Evolutionary conservation across 2,113 vertebrate genomes (phyloP).

Genomic region (Chionodraco myersi): DNA sequence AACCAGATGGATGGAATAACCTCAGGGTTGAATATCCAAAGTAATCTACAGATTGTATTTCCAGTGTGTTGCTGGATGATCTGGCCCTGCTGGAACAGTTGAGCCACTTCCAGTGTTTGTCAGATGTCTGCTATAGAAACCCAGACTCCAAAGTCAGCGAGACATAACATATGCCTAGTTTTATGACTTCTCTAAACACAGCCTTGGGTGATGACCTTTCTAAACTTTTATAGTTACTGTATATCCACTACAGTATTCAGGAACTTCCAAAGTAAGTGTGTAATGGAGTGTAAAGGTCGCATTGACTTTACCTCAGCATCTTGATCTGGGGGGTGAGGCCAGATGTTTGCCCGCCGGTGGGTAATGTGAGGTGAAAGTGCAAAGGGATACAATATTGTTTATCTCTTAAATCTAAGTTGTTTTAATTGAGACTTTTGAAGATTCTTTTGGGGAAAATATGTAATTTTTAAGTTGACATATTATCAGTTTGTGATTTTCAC

Average conservation of each 20-base stretch:
- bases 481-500: not conserved
- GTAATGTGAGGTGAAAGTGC: not conserved
- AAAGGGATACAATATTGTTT: not conserved
- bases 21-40: not conserved
- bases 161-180: no score
- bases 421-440: not conserved
- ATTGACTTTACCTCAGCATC: constrained; percentile 40
- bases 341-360: constrained; percentile 37
- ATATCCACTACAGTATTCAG: not conserved
- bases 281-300: constrained; percentile 32
- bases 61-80: not conserved
- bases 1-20: not conserved
- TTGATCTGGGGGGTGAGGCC: constrained; percentile 13
- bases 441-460: no score
- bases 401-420: not conserved
- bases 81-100: not conserved
- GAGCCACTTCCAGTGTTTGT: not conserved
- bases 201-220: not conserved
- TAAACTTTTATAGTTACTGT: not conserved
- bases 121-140: not conserved
- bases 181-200: not conserved
- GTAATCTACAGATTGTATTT: not conserved
- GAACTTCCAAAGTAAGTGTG: not conserved
- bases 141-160: not conserved
- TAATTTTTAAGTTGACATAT: not conserved